These are phyloP conservation scores for Caenorhabditis virilis DNA, from an alignment of 2,888 invertebrate species.

Conservation along the genomic window DNA sequence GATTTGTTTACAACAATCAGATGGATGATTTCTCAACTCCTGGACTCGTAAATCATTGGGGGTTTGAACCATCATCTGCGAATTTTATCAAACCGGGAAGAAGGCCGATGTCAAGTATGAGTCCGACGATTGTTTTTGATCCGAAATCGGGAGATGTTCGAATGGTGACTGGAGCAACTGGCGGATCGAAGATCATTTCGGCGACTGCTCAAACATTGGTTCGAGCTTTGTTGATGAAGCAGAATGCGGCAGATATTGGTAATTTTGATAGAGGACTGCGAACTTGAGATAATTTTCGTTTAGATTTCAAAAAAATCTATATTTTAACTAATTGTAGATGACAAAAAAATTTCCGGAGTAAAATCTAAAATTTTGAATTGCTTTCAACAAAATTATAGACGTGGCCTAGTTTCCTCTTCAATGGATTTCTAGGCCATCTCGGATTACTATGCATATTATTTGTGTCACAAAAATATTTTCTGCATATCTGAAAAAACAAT, in stretches of 20 bases:
- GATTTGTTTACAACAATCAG: conserved; percentile 44
- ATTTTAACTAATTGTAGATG: no score
- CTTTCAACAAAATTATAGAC: no score
- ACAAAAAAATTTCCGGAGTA: no score
- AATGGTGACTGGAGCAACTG: conserved; percentile 82
- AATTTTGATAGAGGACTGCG: no score
- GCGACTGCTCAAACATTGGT: conserved; percentile 75
- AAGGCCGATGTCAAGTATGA: conserved; percentile 87
- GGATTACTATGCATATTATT: no score
- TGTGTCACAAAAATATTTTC: no score
- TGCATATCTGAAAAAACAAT: no score
- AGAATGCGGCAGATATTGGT: conserved; percentile 71
- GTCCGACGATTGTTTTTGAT: conserved; percentile 77
- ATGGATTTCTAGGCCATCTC: no score
- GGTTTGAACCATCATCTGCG: conserved; percentile 74
- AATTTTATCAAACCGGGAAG: conserved; percentile 83
- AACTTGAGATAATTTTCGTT: no score
- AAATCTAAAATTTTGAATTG: no score
- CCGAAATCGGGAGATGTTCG: conserved; percentile 47
- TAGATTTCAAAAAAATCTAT: no score
- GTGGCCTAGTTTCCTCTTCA: no score
- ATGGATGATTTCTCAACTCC: conserved; percentile 73
- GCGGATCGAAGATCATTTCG: conserved; percentile 87
- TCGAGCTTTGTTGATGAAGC: conserved; percentile 79
- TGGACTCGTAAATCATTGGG: conserved; percentile 60